Evolutionary conservation across 2,888 invertebrate genomes (phyloP).

Genomic region (Drosophila diplacantha): DNA sequence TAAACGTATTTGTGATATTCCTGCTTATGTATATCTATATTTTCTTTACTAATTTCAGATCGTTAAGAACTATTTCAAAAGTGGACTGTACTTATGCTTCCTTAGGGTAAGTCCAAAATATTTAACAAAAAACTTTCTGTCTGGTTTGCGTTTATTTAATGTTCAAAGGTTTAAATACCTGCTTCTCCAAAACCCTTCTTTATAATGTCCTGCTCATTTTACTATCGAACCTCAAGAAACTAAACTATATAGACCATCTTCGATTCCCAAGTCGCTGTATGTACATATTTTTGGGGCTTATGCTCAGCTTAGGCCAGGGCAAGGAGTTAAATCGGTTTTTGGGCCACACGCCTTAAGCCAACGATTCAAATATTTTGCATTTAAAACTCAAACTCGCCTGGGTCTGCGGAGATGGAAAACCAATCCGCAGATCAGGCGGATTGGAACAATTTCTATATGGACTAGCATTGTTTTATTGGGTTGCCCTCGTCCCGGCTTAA

Average conservation of each 20-base stretch:
- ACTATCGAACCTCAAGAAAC: neutral
- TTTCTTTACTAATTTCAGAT: slow-evolving; percentile 1
- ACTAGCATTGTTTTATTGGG: slow-evolving; percentile 56
- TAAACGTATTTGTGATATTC: too few species aligned
- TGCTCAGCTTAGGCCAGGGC: slow-evolving; percentile 49
- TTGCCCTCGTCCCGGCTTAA: slow-evolving; percentile 43
- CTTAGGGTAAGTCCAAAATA: neutral
- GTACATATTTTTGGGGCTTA: slow-evolving; percentile 61
- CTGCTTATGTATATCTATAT: too few species aligned
- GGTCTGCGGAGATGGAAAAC: neutral
- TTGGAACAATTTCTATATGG: slow-evolving; percentile 21
- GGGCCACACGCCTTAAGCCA: slow-evolving; percentile 45
- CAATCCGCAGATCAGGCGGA: slow-evolving; percentile 38
- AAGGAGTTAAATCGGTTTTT: slow-evolving; percentile 62
- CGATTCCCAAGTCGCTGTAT: slow-evolving; percentile 25
- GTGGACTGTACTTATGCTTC: neutral
- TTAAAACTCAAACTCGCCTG: slow-evolving; percentile 24
- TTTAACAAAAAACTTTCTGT: neutral
- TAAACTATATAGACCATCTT: slow-evolving; percentile 3
- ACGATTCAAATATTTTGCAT: slow-evolving; percentile 58
- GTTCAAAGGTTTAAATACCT: neutral
- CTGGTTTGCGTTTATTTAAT: too few species aligned
- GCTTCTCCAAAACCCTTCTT: neutral
- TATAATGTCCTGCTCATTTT: slow-evolving; percentile 28
- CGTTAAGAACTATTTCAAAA: neutral